phyloP scores from a whole-genome alignment of 2,888 invertebrate species.

The Philereme vetulata region DNA sequence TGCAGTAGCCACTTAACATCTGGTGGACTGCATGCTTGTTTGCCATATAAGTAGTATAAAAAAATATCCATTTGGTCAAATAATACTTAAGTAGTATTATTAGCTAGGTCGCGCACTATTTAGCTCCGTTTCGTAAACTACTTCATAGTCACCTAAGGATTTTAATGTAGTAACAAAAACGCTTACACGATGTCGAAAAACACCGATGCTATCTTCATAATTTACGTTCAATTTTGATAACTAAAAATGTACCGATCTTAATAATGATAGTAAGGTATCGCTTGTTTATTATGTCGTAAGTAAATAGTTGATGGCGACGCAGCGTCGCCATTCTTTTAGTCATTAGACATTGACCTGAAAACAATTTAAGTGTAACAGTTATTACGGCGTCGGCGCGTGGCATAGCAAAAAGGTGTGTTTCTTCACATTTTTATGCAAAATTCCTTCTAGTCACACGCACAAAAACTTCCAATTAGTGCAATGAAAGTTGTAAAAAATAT shows the following conservation, averaged over 20 bases:
- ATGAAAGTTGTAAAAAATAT: too few species aligned
- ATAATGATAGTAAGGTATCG: conserved; percentile 32
- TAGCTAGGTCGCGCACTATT: background rate
- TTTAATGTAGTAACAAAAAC: conserved; percentile 5
- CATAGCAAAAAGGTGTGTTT: conserved; percentile 24
- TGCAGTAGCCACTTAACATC: too few species aligned
- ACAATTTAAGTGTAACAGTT: conserved; percentile 58
- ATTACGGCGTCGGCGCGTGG: conserved; percentile 37
- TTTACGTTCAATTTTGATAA: conserved; percentile 26
- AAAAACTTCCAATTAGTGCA: background rate
- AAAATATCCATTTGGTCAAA: background rate
- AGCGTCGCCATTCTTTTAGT: conserved; percentile 39
- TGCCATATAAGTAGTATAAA: too few species aligned
- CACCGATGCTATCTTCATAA: conserved; percentile 23
- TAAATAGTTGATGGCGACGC: conserved; percentile 34
- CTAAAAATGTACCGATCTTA: conserved; percentile 31
- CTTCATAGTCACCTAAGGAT: conserved; percentile 6
- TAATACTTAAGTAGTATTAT: background rate
- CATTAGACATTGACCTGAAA: conserved; percentile 67
- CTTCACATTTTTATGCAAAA: conserved; percentile 17
- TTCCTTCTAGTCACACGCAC: background rate
- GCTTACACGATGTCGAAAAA: conserved; percentile 20
- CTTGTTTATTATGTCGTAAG: conserved; percentile 42
- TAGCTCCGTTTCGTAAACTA: background rate
- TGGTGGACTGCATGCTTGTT: too few species aligned